phyloP scores from a whole-genome alignment of 2,113 vertebrate species.

The Brachyhypopomus gauderio region DNA sequence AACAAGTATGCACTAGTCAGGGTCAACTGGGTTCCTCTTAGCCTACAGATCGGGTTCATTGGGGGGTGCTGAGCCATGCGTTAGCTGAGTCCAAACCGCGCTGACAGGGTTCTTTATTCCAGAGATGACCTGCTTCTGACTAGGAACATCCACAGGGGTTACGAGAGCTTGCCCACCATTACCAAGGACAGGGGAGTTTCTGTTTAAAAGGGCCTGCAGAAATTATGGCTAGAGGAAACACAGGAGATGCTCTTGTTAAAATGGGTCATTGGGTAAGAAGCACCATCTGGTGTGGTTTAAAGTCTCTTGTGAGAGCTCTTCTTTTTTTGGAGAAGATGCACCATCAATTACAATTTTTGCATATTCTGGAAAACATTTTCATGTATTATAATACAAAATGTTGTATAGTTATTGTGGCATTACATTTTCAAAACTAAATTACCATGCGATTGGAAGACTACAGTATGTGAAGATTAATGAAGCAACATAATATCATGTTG shows the following conservation, averaged over 20 bases:
- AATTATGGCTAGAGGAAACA: slow-evolving; percentile 33
- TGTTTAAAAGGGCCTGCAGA: not conserved
- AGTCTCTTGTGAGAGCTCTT: not conserved
- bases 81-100: slow-evolving; percentile 69
- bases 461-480: no score
- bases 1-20: slow-evolving; percentile 31
- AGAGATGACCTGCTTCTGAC: slow-evolving; percentile 42
- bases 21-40: slow-evolving; percentile 47
- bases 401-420: no score
- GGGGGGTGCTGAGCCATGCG: slow-evolving; percentile 62
- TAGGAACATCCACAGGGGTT: slow-evolving; percentile 9
- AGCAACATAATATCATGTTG: no score
- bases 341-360: no score
- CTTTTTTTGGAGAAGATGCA: not conserved
- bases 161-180: slow-evolving; percentile 33
- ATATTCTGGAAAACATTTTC: no score
- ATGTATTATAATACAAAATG: no score
- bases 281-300: not conserved
- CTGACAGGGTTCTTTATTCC: slow-evolving; percentile 48
- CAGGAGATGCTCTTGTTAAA: slow-evolving; percentile 16
- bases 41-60: slow-evolving; percentile 38
- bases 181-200: slow-evolving; percentile 9
- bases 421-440: no score
- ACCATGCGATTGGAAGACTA: no score
- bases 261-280: slow-evolving; percentile 4